Conservation (phyloP, 1,140 invertebrate species). For the Vollenhovia emeryi region DNA sequence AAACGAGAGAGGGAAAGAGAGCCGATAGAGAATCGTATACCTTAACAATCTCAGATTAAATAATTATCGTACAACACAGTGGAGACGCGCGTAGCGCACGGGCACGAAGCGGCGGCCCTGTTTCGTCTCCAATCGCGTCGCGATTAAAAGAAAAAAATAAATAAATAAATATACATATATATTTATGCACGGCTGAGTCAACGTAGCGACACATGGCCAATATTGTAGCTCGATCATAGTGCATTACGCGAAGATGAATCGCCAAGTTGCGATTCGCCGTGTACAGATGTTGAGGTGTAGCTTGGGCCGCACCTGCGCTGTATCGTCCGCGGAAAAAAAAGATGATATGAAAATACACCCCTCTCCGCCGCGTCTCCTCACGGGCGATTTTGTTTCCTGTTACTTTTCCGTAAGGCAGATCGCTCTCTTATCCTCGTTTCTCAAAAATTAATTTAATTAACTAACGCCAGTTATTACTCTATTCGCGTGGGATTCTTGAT, state of each 20-base stretch:
- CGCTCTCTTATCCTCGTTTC: background rate
- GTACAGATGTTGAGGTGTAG: constrained; percentile 51
- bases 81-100: constrained; percentile 52
- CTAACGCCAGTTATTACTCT: background rate
- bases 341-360: background rate
- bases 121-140: constrained; percentile 31
- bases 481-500: background rate
- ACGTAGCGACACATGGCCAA: constrained; percentile 63
- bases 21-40: constrained; percentile 17
- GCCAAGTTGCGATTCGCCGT: constrained; percentile 45
- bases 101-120: background rate
- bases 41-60: constrained; percentile 53
- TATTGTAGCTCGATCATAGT: constrained; percentile 69
- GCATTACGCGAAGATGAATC: constrained; percentile 68
- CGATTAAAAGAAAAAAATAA: constrained; percentile 31
- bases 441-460: background rate
- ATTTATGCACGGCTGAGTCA: constrained; percentile 56
- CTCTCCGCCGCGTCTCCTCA: background rate
- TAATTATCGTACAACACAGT: constrained; percentile 47
- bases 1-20: background rate
- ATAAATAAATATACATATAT: constrained; percentile 28
- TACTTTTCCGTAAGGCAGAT: background rate
- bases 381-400: background rate
- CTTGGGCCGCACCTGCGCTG: background rate
- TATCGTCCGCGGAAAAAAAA: background rate